phyloP scores from a whole-genome alignment of 1,140 invertebrate genomes.

The Acyrthosiphon pisum region DNA sequence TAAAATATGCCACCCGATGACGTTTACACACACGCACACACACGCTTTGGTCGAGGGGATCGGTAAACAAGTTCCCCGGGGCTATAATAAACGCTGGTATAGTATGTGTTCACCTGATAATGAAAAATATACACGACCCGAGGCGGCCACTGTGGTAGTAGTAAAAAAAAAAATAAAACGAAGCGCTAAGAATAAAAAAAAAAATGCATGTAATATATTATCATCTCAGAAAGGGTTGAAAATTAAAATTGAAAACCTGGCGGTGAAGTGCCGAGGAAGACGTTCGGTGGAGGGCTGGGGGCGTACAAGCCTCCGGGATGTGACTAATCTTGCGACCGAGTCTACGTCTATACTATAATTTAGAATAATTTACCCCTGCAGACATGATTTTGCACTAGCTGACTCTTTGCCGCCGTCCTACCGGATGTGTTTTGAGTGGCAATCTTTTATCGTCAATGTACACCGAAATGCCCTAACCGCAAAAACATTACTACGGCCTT shows the following conservation, averaged over 20 bases:
- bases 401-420: neutral
- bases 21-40: too few species aligned
- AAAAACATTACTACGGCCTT: constrained; percentile 22
- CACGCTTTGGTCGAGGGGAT: neutral
- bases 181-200: neutral
- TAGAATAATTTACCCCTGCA: constrained; percentile 30
- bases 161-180: neutral
- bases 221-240: constrained; percentile 22
- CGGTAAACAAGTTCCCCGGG: constrained; percentile 25
- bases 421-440: constrained; percentile 33
- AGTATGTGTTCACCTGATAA: constrained; percentile 47
- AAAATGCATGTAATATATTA: neutral
- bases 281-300: neutral
- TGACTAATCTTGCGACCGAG: neutral
- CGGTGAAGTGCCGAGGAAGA: too few species aligned
- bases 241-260: constrained; percentile 48
- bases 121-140: constrained; percentile 53
- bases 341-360: constrained; percentile 35
- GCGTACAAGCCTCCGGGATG: neutral
- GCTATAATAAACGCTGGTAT: constrained; percentile 20
- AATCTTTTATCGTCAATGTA: constrained; percentile 39
- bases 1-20: neutral
- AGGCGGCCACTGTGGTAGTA: neutral
- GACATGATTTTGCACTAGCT: constrained; percentile 49
- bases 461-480: constrained; percentile 28